phyloP scores from a whole-genome alignment of 2,113 vertebrate genomes.

The Grantiella picta region DNA sequence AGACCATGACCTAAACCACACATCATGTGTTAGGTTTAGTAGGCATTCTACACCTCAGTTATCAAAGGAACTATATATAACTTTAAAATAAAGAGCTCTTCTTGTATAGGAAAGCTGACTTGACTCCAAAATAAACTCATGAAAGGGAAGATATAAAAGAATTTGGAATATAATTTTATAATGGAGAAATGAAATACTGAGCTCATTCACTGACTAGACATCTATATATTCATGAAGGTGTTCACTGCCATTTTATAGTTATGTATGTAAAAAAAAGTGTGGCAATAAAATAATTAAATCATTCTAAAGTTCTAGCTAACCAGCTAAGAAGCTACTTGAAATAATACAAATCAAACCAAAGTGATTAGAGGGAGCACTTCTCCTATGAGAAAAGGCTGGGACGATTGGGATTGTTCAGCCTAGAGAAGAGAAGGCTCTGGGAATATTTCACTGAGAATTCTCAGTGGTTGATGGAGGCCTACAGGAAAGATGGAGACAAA shows the following conservation, averaged over 20 bases:
- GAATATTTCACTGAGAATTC: background rate
- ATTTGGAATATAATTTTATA: background rate
- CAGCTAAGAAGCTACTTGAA: background rate
- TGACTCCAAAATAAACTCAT: background rate
- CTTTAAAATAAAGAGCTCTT: background rate
- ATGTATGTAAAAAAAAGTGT: background rate
- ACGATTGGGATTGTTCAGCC: background rate
- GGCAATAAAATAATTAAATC: background rate
- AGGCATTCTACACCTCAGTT: background rate
- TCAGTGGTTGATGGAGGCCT: fast-evolving
- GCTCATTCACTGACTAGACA: background rate
- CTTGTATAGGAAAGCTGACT: background rate
- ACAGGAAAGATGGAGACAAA: background rate
- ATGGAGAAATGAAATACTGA: background rate
- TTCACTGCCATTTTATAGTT: background rate
- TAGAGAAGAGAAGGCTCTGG: background rate
- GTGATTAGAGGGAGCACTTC: background rate
- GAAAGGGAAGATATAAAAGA: background rate
- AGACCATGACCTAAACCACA: background rate
- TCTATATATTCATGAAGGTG: background rate
- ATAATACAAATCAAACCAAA: background rate
- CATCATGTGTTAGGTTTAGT: background rate
- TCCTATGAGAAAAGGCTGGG: background rate
- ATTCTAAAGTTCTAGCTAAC: background rate
- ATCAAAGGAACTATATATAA: slow-evolving; percentile 29